These are phyloP conservation scores for Sebastolobus altivelis DNA, from an alignment of 2,797 vertebrate genomes.

Conservation along the genomic window DNA sequence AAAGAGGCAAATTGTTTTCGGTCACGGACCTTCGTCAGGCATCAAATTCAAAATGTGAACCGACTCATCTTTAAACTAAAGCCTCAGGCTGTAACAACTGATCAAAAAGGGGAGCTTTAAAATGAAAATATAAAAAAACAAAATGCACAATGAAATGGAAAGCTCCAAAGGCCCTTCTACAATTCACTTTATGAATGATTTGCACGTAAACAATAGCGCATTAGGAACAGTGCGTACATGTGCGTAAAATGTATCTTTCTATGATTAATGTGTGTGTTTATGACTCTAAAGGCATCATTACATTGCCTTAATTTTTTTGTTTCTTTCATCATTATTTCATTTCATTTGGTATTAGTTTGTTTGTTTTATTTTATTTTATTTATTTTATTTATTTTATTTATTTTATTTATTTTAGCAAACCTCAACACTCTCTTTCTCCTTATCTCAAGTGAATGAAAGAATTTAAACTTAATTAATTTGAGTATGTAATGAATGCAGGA, in stretches of 20 bases:
- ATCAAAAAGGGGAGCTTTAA: not conserved
- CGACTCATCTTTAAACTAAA: conserved; percentile 2
- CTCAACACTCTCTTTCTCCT: not conserved
- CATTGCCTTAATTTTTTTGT: not conserved
- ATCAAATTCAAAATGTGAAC: not conserved
- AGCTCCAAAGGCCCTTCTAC: no score
- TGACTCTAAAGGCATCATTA: not conserved
- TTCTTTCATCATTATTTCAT: not conserved
- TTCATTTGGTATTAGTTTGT: not conserved
- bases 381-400: no score
- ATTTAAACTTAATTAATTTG: conserved; percentile 20
- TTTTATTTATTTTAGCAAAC: not conserved
- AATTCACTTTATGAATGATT: no score
- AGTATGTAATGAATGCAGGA: conserved; percentile 24
- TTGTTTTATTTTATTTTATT: no score
- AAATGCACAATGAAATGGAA: no score
- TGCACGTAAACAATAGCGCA: no score
- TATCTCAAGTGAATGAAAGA: not conserved
- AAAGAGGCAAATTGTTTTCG: not conserved
- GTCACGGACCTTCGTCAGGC: not conserved
- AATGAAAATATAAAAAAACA: no score
- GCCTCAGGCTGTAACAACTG: not conserved
- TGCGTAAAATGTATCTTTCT: not conserved
- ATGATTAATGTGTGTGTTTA: not conserved
- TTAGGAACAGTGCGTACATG: not conserved